Percentiles rank a stretch among this genome's conserved stretches.
phyloP scores from a whole-genome alignment of 2,888 invertebrate genomes.

The Parascotia fuliginaria region DNA sequence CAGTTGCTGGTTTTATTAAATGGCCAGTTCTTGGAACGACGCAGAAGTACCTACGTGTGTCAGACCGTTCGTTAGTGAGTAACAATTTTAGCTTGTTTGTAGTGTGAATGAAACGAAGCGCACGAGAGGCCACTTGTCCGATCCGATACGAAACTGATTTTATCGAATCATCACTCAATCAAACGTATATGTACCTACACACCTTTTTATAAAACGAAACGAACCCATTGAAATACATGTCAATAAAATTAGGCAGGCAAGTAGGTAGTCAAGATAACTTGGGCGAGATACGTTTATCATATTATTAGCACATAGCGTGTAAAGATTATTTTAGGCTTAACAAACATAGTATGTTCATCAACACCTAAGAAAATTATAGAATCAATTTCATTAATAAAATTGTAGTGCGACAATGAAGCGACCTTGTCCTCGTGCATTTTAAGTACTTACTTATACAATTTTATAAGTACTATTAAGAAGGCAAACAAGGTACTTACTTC shows the following conservation, averaged over 20 bases:
- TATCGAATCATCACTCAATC: constrained; percentile 61
- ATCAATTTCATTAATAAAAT: no score
- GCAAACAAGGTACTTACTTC: no score
- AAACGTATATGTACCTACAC: constrained; percentile 40
- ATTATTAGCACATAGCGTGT: neutral
- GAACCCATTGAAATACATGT: constrained; percentile 39
- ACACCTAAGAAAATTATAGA: no score
- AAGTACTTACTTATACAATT: no score
- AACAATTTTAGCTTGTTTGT: constrained; percentile 55
- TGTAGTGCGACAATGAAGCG: no score
- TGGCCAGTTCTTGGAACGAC: constrained; percentile 21
- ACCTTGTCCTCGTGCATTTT: no score
- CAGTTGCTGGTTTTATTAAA: constrained; percentile 8
- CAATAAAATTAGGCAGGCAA: constrained; percentile 47
- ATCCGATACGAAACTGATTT: constrained; percentile 48
- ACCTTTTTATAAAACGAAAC: constrained; percentile 39
- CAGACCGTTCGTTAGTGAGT: constrained; percentile 37
- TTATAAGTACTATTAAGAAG: no score
- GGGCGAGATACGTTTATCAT: neutral
- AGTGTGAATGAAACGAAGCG: constrained; percentile 52
- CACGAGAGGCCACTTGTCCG: constrained; percentile 59
- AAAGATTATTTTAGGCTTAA: no score
- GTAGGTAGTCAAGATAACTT: constrained; percentile 22
- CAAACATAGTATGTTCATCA: no score
- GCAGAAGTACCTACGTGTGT: constrained; percentile 11